Percentiles rank a stretch among this genome's conserved stretches.
phyloP scores from a whole-genome alignment of 2,888 invertebrate species.

The Tridacna crocea region DNA sequence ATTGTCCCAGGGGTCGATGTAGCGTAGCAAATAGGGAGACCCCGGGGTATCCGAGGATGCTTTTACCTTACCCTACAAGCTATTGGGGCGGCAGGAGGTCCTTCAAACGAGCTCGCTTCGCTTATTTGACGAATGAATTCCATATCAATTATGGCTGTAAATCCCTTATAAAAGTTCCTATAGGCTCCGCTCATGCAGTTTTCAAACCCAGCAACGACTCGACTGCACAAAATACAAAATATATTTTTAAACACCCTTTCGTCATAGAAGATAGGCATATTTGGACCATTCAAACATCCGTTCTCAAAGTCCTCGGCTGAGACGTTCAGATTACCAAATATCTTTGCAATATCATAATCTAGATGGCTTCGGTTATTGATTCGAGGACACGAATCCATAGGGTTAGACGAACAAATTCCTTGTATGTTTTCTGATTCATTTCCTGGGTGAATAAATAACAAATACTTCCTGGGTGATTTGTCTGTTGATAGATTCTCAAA shows the following conservation, averaged over 20 bases:
- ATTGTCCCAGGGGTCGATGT: too few relatives aligned
- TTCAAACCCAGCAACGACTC: neutral
- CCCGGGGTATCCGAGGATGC: too few relatives aligned
- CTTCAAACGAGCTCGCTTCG: neutral
- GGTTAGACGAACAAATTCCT: neutral
- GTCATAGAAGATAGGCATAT: neutral
- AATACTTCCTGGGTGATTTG: neutral
- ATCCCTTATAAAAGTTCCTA: neutral
- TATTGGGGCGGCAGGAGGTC: too few relatives aligned
- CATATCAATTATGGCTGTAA: neutral
- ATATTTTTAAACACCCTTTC: neutral
- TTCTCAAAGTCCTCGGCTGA: neutral
- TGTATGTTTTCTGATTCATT: neutral
- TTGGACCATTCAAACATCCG: neutral
- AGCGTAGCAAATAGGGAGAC: too few relatives aligned
- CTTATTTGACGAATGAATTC: neutral
- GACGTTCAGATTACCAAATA: neutral
- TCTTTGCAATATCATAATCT: too few relatives aligned
- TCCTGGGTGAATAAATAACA: slow-evolving; percentile 6
- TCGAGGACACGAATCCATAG: neutral
- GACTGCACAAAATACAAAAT: neutral
- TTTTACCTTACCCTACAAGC: too few relatives aligned
- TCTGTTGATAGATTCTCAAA: too few relatives aligned
- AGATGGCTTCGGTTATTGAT: neutral
- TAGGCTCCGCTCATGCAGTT: neutral